Conservation (phyloP, 2,113 vertebrate species). For the Antigone vipio region DNA sequence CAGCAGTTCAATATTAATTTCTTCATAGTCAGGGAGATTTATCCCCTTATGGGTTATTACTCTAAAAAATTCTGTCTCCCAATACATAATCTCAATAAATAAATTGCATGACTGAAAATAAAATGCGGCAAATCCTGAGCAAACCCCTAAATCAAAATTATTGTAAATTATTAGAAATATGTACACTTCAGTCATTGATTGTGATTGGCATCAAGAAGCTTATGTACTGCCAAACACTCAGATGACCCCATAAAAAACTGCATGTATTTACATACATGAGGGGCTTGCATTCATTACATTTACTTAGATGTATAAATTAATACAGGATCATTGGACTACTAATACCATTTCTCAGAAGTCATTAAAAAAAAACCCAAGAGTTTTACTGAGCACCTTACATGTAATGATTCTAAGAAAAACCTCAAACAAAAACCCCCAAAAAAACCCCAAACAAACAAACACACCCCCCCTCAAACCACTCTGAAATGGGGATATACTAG, state of each 20-base stretch:
- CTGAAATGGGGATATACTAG: background rate
- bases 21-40: background rate
- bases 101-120: background rate
- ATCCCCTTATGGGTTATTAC: background rate
- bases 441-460: background rate
- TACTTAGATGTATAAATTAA: background rate
- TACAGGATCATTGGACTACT: background rate
- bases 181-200: background rate
- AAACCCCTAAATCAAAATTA: background rate
- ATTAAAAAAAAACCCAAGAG: background rate
- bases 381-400: background rate
- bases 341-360: background rate
- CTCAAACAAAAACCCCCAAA: too few species aligned
- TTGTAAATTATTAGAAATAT: background rate
- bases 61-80: background rate
- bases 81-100: background rate
- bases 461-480: rapidly evolving
- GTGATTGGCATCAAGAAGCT: background rate
- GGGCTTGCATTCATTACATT: background rate
- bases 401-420: background rate
- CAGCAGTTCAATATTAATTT: background rate
- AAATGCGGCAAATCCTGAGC: background rate
- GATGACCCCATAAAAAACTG: background rate
- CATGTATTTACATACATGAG: background rate
- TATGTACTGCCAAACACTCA: background rate